Conservation (phyloP, 1,140 invertebrate genomes). For the Papilio xuthus region DNA sequence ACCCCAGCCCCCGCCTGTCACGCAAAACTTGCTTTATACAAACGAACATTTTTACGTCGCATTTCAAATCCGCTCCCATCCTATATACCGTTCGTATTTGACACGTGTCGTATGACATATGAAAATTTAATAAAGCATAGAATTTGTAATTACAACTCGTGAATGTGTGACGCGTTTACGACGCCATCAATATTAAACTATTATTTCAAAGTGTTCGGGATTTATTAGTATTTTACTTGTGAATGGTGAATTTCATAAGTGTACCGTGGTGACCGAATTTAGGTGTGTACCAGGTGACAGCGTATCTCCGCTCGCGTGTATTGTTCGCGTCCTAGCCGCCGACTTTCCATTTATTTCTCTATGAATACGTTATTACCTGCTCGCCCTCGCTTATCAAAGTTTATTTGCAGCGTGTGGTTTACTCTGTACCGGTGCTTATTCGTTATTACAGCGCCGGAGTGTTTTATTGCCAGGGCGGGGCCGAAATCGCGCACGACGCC, state of each 20-base stretch:
- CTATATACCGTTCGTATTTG: slow-evolving; percentile 44
- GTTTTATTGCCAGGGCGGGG: slow-evolving; percentile 79
- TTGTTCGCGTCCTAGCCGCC: slow-evolving; percentile 78
- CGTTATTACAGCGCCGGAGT: slow-evolving; percentile 80
- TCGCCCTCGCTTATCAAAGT: slow-evolving; percentile 81
- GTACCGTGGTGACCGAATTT: slow-evolving; percentile 67
- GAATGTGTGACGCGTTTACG: slow-evolving; percentile 53
- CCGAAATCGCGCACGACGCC: slow-evolving; percentile 73
- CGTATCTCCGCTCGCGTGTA: slow-evolving; percentile 72
- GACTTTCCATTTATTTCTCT: slow-evolving; percentile 82
- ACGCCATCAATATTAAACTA: slow-evolving; percentile 73
- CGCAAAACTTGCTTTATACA: slow-evolving; percentile 65
- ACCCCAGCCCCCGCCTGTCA: slow-evolving; percentile 60
- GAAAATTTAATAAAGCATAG: slow-evolving; percentile 66
- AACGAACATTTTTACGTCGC: slow-evolving; percentile 61
- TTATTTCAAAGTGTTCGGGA: slow-evolving; percentile 71
- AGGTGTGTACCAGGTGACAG: slow-evolving; percentile 65
- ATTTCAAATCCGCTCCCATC: slow-evolving; percentile 47
- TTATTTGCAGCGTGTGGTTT: slow-evolving; percentile 81
- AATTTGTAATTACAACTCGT: slow-evolving; percentile 65
- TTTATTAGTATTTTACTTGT: slow-evolving; percentile 68
- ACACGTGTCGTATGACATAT: slow-evolving; percentile 48
- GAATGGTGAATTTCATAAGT: slow-evolving; percentile 70
- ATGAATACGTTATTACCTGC: slow-evolving; percentile 82
- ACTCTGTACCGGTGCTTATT: slow-evolving; percentile 80